Conservation (phyloP, 2,113 vertebrate genomes). For the Stigmatopora nigra region DNA sequence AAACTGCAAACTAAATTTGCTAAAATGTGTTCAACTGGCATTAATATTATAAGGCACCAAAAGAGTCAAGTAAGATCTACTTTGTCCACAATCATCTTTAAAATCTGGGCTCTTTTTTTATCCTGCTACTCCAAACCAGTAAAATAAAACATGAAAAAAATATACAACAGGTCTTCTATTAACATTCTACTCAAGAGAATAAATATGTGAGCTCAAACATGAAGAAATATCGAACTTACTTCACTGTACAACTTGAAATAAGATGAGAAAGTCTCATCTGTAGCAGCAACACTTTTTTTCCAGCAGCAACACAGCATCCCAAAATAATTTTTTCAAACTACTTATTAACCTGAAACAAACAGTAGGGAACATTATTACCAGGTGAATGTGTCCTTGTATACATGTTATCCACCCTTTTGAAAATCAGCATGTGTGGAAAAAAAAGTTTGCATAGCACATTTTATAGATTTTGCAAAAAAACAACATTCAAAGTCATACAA, state of each 20-base stretch:
- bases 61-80: not conserved
- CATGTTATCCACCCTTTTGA: conserved; percentile 14
- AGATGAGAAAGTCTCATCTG: not conserved
- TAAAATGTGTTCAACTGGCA: not conserved
- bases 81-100: not conserved
- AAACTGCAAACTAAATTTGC: not conserved
- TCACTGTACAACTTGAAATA: not conserved
- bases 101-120: not conserved
- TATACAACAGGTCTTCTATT: not conserved
- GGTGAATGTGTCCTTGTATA: conserved; percentile 34
- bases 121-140: not conserved
- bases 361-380: conserved; percentile 58
- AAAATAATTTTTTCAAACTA: not conserved
- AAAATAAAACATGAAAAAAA: not conserved
- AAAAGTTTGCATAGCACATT: conserved; percentile 11
- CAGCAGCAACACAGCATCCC: not conserved
- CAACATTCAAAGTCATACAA: conserved; percentile 15
- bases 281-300: not conserved
- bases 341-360: conserved; percentile 12
- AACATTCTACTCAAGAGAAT: conserved; percentile 5
- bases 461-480: conserved; percentile 4
- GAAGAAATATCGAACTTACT: conserved; percentile 4
- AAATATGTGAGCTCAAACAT: conserved; percentile 14
- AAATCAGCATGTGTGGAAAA: conserved; percentile 7
- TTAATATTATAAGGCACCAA: conserved; percentile 49